Base-by-base conservation (phyloP, 2,888 invertebrate genomes). In the Cabera pusaria region DNA sequence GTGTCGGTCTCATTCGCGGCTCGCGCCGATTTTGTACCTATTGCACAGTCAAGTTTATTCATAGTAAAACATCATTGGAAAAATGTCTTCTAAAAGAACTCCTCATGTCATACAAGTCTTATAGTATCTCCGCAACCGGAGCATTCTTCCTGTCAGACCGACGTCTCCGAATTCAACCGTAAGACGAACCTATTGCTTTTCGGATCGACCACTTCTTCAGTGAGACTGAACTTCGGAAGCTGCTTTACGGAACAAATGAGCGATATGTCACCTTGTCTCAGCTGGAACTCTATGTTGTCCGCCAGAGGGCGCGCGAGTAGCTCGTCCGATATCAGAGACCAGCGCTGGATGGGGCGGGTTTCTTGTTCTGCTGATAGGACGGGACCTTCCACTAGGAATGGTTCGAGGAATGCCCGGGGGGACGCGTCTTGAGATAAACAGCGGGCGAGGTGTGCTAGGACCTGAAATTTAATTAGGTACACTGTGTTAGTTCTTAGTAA, bases 121-220 rank as follows among this genome's bases (percentile, higher is more conserved):
- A 36, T 14, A 0, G 34, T 79, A 16, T 78, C 80, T 6, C 69
- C 56, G 19, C 33, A 23, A 24, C 56, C 37, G 6, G 57, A 36
- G 32, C 50, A 69, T 56, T 80, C 83, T 45, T 81, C 82, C 56
- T 84, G 93, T 95, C 94, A 98, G 81, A 98, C 98, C 1, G 98
- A 98, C 24, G 98, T 98, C 79, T 99, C 98, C 0, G 98, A 98
- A 72, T 98, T 98, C 24, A 98, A 90, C 70, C 97, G 91, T 50
- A 98, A 89, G 31, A 98, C 94, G 91, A 98, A 99, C 73, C 97
- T 95, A 82, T 98, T 98, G 63, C 95, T 96, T 79, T 98, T 97
- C 0, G 98, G 97, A 87, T 98, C 97, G 6, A 98, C 96, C 0
- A 98, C 96, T 77, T 99, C 98, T 74, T 99, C 99, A 0, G 96